A percentile compares a stretch with the other conserved stretches of the same genome.
These are phyloP conservation scores for Phalanger gymnotis DNA, from an alignment of 2,797 vertebrate genomes.

Conservation along the genomic window DNA sequence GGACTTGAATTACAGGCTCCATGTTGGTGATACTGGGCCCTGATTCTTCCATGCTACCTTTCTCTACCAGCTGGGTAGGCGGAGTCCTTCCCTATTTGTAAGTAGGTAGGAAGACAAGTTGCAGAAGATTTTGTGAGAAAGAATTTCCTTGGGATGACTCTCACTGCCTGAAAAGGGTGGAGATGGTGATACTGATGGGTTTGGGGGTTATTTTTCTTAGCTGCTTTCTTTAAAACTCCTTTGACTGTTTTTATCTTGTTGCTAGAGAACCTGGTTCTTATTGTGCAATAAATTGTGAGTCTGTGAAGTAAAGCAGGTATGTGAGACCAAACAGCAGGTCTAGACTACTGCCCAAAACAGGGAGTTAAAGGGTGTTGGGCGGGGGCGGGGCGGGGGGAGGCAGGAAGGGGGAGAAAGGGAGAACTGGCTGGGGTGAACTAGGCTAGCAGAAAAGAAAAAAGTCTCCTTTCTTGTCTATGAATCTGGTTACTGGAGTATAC, in stretches of 20 bases:
- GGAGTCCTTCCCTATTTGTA: neutral
- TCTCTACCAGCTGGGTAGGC: neutral
- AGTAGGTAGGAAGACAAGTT: neutral
- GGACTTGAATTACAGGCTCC: neutral
- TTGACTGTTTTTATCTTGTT: neutral
- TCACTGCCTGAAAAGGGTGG: neutral
- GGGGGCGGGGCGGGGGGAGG: no score
- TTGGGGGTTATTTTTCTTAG: conserved; percentile 14
- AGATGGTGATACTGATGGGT: neutral
- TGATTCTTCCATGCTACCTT: neutral
- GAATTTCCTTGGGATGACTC: neutral
- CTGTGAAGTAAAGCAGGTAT: neutral
- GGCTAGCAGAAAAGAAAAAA: neutral
- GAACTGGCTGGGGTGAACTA: no score
- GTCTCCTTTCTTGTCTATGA: neutral
- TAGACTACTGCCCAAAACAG: neutral
- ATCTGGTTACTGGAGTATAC: neutral
- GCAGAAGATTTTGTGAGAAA: neutral
- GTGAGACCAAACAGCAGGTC: neutral
- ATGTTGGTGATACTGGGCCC: neutral
- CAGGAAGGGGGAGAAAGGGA: neutral
- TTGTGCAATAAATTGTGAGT: neutral
- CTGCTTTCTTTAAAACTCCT: neutral
- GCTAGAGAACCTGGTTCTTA: conserved; percentile 2
- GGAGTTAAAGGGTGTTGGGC: neutral